Conservation (phyloP, 2,888 invertebrate genomes). For the Cryptophagus acutangulus region DNA sequence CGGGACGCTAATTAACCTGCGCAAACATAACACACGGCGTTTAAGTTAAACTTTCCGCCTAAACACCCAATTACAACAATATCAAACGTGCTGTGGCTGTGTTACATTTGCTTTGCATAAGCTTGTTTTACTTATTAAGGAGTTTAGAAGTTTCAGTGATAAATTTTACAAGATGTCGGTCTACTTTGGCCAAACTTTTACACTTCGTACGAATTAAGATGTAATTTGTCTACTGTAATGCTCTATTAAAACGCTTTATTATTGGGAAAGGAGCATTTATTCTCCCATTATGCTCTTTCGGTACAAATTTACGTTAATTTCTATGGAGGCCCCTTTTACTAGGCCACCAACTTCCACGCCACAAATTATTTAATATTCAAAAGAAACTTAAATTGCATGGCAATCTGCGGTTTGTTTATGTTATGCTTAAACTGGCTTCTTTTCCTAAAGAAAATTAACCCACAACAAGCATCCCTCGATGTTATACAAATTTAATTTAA, state of each 20-base stretch:
- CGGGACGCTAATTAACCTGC: slow-evolving; percentile 19
- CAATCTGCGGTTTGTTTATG: too few relatives aligned
- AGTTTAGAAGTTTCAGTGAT: slow-evolving; percentile 22
- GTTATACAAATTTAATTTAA: too few relatives aligned
- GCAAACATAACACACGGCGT: slow-evolving; percentile 21
- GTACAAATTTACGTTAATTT: too few relatives aligned
- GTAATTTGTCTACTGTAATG: slow-evolving; percentile 22
- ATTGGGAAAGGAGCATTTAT: slow-evolving; percentile 17
- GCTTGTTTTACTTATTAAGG: slow-evolving; percentile 32
- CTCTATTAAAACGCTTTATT: slow-evolving; percentile 21
- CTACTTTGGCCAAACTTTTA: slow-evolving; percentile 15
- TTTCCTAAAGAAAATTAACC: too few relatives aligned
- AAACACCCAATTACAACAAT: slow-evolving; percentile 33
- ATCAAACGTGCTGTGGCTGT: slow-evolving; percentile 24
- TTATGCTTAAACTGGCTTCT: too few relatives aligned
- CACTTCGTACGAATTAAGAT: slow-evolving; percentile 21
- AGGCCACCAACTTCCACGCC: too few relatives aligned
- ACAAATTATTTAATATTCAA: too few relatives aligned
- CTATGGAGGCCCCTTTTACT: too few relatives aligned
- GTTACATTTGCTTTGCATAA: slow-evolving; percentile 22
- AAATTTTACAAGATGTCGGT: slow-evolving; percentile 20
- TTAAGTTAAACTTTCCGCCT: slow-evolving; percentile 29
- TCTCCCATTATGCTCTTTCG: too few relatives aligned
- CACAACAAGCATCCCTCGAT: too few relatives aligned
- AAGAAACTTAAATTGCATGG: too few relatives aligned